These are phyloP conservation scores for Trichogramma dendrolimi DNA, from an alignment of 2,888 invertebrate genomes.

Conservation along the genomic window DNA sequence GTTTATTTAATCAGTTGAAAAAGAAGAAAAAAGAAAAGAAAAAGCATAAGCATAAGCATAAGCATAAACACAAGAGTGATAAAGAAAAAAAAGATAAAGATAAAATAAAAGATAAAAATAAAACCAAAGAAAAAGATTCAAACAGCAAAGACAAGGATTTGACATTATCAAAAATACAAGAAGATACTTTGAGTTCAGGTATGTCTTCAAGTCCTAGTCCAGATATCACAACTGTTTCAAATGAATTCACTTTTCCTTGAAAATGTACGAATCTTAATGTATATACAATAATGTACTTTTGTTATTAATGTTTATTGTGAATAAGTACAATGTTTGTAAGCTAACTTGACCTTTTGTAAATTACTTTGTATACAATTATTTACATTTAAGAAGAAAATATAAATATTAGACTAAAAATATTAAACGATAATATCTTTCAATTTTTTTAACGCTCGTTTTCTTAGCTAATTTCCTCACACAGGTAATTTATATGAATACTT, in stretches of 20 bases:
- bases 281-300: constrained; percentile 6
- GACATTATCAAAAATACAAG: constrained; percentile 62
- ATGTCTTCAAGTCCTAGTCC: constrained; percentile 71
- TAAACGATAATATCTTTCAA: too few species aligned
- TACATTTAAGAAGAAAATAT: neutral
- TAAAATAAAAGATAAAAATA: constrained; percentile 65
- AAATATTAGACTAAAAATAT: too few species aligned
- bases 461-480: too few species aligned
- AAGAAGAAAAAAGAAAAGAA: constrained; percentile 87
- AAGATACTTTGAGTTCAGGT: constrained; percentile 72
- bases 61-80: constrained; percentile 57
- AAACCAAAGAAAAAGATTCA: constrained; percentile 55
- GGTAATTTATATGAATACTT: too few species aligned
- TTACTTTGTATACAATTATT: constrained; percentile 18
- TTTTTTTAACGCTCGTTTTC: too few species aligned
- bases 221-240: constrained; percentile 50
- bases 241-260: constrained; percentile 44
- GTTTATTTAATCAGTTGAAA: constrained; percentile 45
- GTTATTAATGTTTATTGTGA: constrained; percentile 14
- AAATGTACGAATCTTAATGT: constrained; percentile 10
- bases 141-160: constrained; percentile 56
- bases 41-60: constrained; percentile 75
- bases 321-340: constrained; percentile 13
- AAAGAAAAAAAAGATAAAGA: constrained; percentile 53
- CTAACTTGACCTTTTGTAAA: constrained; percentile 18